phyloP scores from a whole-genome alignment of 64 coral and sea anemone genomes.

The Actinia equina region DNA sequence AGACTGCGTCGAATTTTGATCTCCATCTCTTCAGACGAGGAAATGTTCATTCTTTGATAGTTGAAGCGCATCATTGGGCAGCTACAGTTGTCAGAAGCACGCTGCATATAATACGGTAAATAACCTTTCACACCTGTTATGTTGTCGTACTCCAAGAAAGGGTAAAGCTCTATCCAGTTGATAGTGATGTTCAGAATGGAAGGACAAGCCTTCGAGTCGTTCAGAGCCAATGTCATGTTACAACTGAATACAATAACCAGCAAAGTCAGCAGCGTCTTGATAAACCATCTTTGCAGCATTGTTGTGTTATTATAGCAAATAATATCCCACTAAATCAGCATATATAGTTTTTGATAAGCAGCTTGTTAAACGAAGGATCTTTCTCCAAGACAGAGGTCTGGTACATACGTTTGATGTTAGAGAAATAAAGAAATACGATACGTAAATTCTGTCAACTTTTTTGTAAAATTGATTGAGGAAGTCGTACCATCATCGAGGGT shows the following conservation, averaged over 20 bases:
- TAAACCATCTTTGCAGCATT: too few species aligned
- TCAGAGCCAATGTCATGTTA: background rate
- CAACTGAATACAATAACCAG: background rate
- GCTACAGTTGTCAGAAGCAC: background rate
- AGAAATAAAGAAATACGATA: too few species aligned
- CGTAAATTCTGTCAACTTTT: too few species aligned
- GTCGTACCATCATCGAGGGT: too few species aligned
- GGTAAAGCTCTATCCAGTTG: slow-evolving; percentile 7
- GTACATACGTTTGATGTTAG: too few species aligned
- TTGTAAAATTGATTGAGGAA: too few species aligned
- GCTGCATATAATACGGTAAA: background rate
- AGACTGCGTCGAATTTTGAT: background rate
- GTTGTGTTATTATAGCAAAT: too few species aligned
- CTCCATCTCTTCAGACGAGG: slow-evolving; percentile 7
- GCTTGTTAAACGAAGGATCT: too few species aligned
- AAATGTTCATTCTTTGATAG: background rate
- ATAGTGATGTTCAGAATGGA: background rate
- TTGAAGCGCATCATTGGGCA: background rate
- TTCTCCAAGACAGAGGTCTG: too few species aligned
- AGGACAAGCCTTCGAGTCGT: background rate
- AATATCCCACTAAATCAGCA: too few species aligned
- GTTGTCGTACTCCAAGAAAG: background rate
- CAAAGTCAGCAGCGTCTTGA: background rate
- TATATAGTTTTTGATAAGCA: too few species aligned
- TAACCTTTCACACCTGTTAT: background rate